Evolutionary conservation across 2,797 vertebrate genomes (phyloP), one percentile per base, ranked within the genome.

Genomic region (Helostoma temminkii): DNA sequence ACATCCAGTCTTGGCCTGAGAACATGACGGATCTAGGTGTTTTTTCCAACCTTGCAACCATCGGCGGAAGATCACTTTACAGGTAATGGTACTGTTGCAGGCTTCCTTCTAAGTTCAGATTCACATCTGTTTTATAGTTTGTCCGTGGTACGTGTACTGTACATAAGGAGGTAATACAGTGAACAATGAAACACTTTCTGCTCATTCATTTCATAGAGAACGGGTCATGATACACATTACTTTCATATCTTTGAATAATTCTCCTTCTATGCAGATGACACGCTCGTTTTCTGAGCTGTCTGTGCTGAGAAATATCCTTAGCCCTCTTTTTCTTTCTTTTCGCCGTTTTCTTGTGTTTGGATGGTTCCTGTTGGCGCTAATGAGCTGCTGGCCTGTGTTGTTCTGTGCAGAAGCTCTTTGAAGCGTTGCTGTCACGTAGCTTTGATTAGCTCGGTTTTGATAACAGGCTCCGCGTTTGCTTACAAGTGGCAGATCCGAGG

Each of bases 1-100:
- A 99, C 77, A 98, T 99, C 82, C 98, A 99, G 69, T 98, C 97
- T 0, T 99, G 98, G 98, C 98, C 97, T 1, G 95, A 96, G 85
- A 99, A 98, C 80, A 99, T 99, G 96, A 97, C 96, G 0, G 96
- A 99, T 85, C 95, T 99, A 84, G 93, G 96, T 59, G 96, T 99
- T 24, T 99, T 99, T 78, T 98, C 97, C 49, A 98, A 96, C 85
- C 89, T 99, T 83, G 95, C 95, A 36, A 98, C 96, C 46, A 99
- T 99, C 0, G 97, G 98, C 47, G 98, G 98, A 65, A 88, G 98
- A 91, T 93, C 96, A 6, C 94, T 99, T 5, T 99, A 98, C 76
- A 99, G 98, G 98, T 94, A 83, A 41, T 2, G 9, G 11, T 36
- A n/a, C 37, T n/a, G 1, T 32, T 3, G 0, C 0, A 59, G 19